Conservation (phyloP, 2,797 vertebrate genomes). For the Ptychobarbus kaznakovi region DNA sequence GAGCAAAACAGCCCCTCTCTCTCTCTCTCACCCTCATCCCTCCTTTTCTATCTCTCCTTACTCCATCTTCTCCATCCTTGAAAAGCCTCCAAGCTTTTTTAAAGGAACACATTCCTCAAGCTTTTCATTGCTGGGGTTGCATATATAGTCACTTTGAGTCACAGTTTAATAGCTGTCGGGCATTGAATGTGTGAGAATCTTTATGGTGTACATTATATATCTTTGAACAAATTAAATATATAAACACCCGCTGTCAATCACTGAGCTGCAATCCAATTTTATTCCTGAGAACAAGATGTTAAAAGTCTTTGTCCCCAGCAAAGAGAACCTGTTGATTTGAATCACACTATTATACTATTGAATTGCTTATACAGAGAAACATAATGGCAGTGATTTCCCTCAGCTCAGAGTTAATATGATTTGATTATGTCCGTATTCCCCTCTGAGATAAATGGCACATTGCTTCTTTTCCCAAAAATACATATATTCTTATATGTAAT, state of each 20-base stretch:
- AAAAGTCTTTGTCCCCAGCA: neutral
- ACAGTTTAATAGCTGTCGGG: neutral
- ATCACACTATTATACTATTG: too few relatives aligned
- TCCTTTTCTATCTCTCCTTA: conserved; percentile 1
- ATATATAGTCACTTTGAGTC: neutral
- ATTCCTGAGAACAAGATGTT: conserved; percentile 16
- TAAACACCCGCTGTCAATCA: neutral
- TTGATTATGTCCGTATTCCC: neutral
- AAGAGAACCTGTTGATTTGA: neutral
- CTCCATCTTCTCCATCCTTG: conserved; percentile 3
- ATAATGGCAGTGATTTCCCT: conserved; percentile 14
- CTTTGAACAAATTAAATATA: neutral
- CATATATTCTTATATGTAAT: neutral
- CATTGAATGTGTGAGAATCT: too few relatives aligned
- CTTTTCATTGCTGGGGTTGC: neutral
- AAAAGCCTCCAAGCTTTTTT: neutral
- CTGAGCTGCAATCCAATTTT: neutral
- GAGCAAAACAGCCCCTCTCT: conserved; percentile 19
- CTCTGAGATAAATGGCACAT: neutral
- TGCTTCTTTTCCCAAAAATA: neutral
- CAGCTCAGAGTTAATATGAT: neutral
- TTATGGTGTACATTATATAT: neutral
- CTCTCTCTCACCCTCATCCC: conserved; percentile 11
- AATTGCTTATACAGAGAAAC: conserved; percentile 4
- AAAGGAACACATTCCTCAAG: neutral